Evolutionary conservation across 2,888 invertebrate genomes (phyloP), one percentile per base, ranked within the genome.

Genomic region (Mesoligia furuncula): DNA sequence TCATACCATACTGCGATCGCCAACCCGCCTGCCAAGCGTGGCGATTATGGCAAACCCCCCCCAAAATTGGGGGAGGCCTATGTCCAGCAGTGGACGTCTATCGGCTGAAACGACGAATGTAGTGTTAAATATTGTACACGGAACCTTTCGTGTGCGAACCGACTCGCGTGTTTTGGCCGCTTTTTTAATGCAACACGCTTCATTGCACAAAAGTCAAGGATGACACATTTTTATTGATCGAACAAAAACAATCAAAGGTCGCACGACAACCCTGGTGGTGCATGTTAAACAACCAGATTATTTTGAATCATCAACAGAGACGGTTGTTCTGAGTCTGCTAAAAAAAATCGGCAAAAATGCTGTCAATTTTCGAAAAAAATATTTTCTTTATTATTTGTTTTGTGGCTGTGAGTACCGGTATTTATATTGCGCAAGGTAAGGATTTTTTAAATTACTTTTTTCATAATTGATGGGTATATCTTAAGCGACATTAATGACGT

Each of bases 341-440:
- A 73, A 81, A 79, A 68, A 70, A 67, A 54, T 66, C 66, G 1
- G 13, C 48, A 20, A 73, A 75, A 83, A 91, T 90, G 90, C 80
- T 84, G 48, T 83, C 77, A 59, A 73, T 85, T 64, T 70, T 83
- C 67, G 88, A 75, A 48, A 81, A 81, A 61, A 85, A 90, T 83
- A 79, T 90, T 69, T 82, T 92, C 48, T 74, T 92, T 51, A 73
- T 92, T 75, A 73, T 92, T 70, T 86, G 89, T 74, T 88, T 90
- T 62, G 85, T 90, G 72, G 89, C 92, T 73, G 75, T 94, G 17
- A 80, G 87, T 31, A 86, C 89, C 20, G 92, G 90, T 31, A 89
- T 96, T 77, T 96, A 91, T 84, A 85, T 95, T 54, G 93, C 92
- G 0, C 93, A 95, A 90, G 96, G 96, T 96, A 88, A 89, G 93